phyloP scores from a whole-genome alignment of 2,888 invertebrate species.

The Pyrgus malvae region DNA sequence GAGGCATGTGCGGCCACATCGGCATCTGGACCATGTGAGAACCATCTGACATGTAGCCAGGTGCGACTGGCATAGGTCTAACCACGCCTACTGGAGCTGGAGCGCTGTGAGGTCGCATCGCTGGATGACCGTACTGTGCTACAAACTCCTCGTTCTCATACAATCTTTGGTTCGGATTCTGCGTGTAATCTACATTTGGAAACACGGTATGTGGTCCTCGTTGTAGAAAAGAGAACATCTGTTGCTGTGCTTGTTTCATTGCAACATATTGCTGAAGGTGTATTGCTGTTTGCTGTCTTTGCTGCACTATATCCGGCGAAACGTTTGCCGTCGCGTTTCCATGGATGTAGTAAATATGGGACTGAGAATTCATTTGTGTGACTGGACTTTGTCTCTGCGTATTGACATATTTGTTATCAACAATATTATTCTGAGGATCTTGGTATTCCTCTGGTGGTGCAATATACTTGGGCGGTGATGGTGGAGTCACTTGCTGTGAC shows the following conservation, averaged over 20 bases:
- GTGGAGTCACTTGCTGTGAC: constrained; percentile 73
- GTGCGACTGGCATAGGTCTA: constrained; percentile 58
- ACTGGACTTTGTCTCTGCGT: constrained; percentile 47
- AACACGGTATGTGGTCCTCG: constrained; percentile 71
- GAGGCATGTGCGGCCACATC: constrained; percentile 69
- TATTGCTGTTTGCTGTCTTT: constrained; percentile 74
- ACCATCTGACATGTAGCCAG: constrained; percentile 59
- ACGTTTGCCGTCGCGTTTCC: constrained; percentile 57
- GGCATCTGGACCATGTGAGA: constrained; percentile 70
- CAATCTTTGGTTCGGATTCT: constrained; percentile 52
- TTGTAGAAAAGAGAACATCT: constrained; percentile 72
- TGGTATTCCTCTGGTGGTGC: constrained; percentile 76
- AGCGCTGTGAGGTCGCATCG: constrained; percentile 66
- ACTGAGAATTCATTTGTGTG: constrained; percentile 52
- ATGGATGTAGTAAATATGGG: constrained; percentile 73
- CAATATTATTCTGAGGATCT: constrained; percentile 64
- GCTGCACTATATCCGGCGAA: constrained; percentile 65
- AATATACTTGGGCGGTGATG: constrained; percentile 71
- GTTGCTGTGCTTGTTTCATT: constrained; percentile 79
- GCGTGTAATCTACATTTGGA: constrained; percentile 62
- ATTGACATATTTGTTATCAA: constrained; percentile 54
- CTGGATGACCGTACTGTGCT: constrained; percentile 63
- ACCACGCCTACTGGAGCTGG: constrained; percentile 64
- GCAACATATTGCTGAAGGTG: constrained; percentile 78
- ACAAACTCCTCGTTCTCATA: constrained; percentile 64